Evolutionary conservation across 1,140 invertebrate genomes (phyloP).

Genomic region (Drosophila insularis): DNA sequence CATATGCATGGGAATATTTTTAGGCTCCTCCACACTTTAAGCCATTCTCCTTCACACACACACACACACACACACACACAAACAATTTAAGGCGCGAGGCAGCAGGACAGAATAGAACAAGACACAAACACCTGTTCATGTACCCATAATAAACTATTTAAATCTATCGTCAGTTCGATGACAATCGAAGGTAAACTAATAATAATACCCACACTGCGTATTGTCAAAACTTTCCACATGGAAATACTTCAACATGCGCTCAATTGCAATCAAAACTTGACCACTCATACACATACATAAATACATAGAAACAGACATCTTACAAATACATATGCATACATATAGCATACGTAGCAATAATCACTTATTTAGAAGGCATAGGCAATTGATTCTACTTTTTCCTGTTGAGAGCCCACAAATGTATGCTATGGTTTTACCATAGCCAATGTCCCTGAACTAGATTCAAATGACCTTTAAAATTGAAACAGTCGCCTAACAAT

Average conservation of each 20-base stretch:
- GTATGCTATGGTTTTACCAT: neutral
- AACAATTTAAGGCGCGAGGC: constrained; percentile 27
- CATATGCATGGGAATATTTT: constrained; percentile 27
- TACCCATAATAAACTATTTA: constrained; percentile 71
- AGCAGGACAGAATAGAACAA: neutral
- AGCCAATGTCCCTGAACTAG: neutral
- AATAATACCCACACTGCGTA: constrained; percentile 21
- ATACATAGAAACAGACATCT: neutral
- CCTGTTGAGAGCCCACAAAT: neutral
- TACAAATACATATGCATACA: neutral
- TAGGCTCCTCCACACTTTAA: constrained; percentile 13
- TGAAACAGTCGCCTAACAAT: too few relatives aligned
- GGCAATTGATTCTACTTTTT: too few relatives aligned
- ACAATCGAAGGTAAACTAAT: constrained; percentile 13
- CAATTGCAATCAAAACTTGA: constrained; percentile 9
- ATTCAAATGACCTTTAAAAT: too few relatives aligned
- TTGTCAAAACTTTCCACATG: constrained; percentile 25
- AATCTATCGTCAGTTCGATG: constrained; percentile 22
- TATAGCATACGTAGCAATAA: neutral
- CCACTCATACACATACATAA: neutral
- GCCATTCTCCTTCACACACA: neutral
- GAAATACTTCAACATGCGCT: constrained; percentile 12
- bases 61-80: constrained; percentile 8
- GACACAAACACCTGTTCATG: constrained; percentile 39
- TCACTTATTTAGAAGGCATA: constrained; percentile 1